These are phyloP conservation scores for Telenomus remus DNA, from an alignment of 1,140 invertebrate species.

Conservation along the genomic window DNA sequence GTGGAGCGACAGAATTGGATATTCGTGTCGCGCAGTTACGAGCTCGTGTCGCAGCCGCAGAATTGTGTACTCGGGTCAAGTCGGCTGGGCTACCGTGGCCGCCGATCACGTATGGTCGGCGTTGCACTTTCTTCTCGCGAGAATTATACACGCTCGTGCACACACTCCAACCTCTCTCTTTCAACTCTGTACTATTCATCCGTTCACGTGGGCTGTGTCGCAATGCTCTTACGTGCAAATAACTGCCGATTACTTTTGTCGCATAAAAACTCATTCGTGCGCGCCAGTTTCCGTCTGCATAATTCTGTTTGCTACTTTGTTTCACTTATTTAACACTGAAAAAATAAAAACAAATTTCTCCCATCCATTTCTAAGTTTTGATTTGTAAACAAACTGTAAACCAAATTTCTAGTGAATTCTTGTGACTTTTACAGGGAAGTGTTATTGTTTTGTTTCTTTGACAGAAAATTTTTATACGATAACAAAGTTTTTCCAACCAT, in stretches of 20 bases:
- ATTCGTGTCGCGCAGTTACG: slow-evolving; percentile 17
- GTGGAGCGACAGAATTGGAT: slow-evolving; percentile 5
- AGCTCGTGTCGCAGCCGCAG: slow-evolving; percentile 8
- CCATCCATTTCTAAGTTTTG: too few relatives aligned
- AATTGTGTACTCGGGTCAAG: slow-evolving; percentile 40
- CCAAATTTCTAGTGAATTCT: too few relatives aligned
- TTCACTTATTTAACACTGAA: neutral
- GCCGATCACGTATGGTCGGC: slow-evolving; percentile 28
- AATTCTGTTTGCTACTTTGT: slow-evolving; percentile 4
- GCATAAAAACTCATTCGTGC: neutral
- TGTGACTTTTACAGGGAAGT: too few relatives aligned
- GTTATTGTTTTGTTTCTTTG: too few relatives aligned
- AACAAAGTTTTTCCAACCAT: too few relatives aligned
- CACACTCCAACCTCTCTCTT: slow-evolving; percentile 6
- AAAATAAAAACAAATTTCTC: too few relatives aligned
- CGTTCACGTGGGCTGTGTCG: slow-evolving; percentile 37
- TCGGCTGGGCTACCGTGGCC: slow-evolving; percentile 24
- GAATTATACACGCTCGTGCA: slow-evolving; percentile 5
- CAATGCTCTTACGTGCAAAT: slow-evolving; percentile 27
- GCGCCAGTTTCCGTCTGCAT: slow-evolving; percentile 5
- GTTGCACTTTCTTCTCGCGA: slow-evolving; percentile 16
- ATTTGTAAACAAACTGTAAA: too few relatives aligned
- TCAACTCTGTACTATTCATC: slow-evolving; percentile 26
- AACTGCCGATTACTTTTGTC: slow-evolving; percentile 25
- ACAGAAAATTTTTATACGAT: too few relatives aligned